Evolutionary conservation across 2,888 invertebrate genomes (phyloP).

Genomic region (Aphodius sticticus): DNA sequence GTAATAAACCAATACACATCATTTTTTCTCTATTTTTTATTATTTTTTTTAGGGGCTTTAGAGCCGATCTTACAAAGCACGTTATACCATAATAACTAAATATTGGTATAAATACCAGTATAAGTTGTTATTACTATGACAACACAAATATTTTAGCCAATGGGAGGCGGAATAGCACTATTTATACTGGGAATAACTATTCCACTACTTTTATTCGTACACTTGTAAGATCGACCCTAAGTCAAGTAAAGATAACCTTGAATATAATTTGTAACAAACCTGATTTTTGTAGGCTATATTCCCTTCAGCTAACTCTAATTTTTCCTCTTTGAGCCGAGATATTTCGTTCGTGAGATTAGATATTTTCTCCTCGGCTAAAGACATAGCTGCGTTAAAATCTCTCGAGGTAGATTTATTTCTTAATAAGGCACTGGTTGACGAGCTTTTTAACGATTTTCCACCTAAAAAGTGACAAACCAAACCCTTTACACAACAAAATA

Average conservation of each 20-base stretch:
- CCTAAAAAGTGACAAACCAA: slow-evolving; percentile 24
- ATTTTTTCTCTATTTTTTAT: not conserved
- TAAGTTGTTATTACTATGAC: too few relatives aligned
- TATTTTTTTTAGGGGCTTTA: too few relatives aligned
- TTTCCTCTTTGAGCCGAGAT: slow-evolving; percentile 58
- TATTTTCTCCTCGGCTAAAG: slow-evolving; percentile 56
- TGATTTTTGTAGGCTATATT: slow-evolving; percentile 47
- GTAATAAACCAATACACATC: not conserved
- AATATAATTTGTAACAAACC: slow-evolving; percentile 19
- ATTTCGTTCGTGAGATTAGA: slow-evolving; percentile 58
- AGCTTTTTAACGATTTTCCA: slow-evolving; percentile 34
- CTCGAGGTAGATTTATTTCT: slow-evolving; percentile 55
- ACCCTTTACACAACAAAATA: too few relatives aligned
- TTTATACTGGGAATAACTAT: too few relatives aligned
- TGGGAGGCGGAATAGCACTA: too few relatives aligned
- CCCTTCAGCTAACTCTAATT: slow-evolving; percentile 51
- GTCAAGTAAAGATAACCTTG: not conserved
- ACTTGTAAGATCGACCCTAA: too few relatives aligned
- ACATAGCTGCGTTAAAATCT: slow-evolving; percentile 56
- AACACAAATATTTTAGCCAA: too few relatives aligned
- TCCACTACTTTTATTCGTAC: too few relatives aligned
- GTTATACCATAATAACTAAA: too few relatives aligned
- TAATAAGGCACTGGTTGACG: slow-evolving; percentile 53
- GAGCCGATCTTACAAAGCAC: too few relatives aligned
- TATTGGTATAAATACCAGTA: too few relatives aligned